phyloP scores from a whole-genome alignment of 1,140 invertebrate species.

The Drosophila ambigua region DNA sequence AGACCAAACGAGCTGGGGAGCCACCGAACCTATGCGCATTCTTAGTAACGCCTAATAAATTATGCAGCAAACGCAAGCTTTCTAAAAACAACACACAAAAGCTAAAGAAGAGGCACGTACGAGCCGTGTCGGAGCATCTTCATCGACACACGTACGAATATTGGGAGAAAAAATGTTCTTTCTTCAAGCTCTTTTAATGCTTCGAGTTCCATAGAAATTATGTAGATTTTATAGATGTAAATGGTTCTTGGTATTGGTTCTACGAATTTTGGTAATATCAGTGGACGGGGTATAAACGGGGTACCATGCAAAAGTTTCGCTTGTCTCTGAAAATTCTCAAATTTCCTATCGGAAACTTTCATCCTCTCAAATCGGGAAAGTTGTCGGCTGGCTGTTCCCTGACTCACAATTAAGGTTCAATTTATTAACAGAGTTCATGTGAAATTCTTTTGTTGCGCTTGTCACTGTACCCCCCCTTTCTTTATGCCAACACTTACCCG shows the following conservation, averaged over 20 bases:
- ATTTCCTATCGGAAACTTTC: constrained; percentile 32
- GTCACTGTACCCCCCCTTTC: constrained; percentile 13
- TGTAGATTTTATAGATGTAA: too few species aligned
- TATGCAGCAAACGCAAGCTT: constrained; percentile 69
- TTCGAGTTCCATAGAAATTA: constrained; percentile 13
- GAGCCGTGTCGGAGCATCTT: constrained; percentile 29
- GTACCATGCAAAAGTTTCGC: not conserved
- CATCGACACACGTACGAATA: constrained; percentile 22
- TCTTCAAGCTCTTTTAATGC: constrained; percentile 4
- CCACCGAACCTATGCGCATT: constrained; percentile 38
- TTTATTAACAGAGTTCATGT: constrained; percentile 55
- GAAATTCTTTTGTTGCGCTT: constrained; percentile 63
- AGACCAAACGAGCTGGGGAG: constrained; percentile 10
- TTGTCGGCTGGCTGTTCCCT: constrained; percentile 1
- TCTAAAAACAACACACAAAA: constrained; percentile 54
- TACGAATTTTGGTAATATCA: too few species aligned
- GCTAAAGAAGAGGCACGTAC: constrained; percentile 23
- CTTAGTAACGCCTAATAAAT: constrained; percentile 76
- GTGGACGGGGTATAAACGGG: too few species aligned
- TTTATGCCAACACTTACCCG: constrained; percentile 60
- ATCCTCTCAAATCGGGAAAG: constrained; percentile 32
- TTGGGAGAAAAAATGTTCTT: constrained; percentile 14
- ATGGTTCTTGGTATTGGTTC: too few species aligned
- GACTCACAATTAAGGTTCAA: constrained; percentile 57
- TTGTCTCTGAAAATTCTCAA: constrained; percentile 8